Conservation (phyloP, 2,888 invertebrate genomes). For the Baronia brevicornis region DNA sequence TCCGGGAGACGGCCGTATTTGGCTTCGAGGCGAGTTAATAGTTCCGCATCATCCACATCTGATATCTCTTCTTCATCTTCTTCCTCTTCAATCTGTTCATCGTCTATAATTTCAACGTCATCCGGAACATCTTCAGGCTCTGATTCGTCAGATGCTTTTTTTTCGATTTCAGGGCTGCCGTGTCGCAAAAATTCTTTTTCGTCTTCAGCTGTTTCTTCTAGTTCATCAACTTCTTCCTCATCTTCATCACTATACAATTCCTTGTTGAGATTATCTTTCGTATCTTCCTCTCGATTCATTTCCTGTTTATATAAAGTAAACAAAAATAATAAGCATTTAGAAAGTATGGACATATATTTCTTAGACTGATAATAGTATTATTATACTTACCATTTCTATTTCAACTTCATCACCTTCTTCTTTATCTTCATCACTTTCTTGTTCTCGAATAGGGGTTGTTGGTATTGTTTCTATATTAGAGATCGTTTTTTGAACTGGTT, state of each 20-base stretch:
- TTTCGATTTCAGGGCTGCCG: constrained; percentile 20
- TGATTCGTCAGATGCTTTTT: constrained; percentile 27
- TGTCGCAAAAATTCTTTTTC: constrained; percentile 30
- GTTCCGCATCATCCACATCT: constrained; percentile 81
- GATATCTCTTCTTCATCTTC: constrained; percentile 73
- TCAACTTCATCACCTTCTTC: constrained; percentile 28
- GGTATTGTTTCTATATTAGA: constrained; percentile 27
- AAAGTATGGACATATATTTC: constrained; percentile 16
- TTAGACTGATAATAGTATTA: constrained; percentile 25
- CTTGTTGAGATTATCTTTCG: constrained; percentile 33
- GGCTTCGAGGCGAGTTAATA: constrained; percentile 81
- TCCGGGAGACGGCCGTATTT: constrained; percentile 83
- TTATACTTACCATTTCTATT: constrained; percentile 21
- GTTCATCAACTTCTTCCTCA: constrained; percentile 42
- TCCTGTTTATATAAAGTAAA: constrained; percentile 23
- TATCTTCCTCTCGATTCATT: constrained; percentile 19
- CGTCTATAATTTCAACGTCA: constrained; percentile 65
- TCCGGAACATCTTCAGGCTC: constrained; percentile 51
- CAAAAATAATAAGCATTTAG: constrained; percentile 18
- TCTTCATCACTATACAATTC: constrained; percentile 59
- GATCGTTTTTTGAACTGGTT: constrained; percentile 24
- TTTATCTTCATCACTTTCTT: constrained; percentile 39
- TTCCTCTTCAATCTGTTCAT: constrained; percentile 63
- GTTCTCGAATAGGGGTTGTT: constrained; percentile 30
- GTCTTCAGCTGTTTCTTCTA: constrained; percentile 43